Conservation (phyloP, 2,797 vertebrate species). For the Aselliscus stoliczkanus region DNA sequence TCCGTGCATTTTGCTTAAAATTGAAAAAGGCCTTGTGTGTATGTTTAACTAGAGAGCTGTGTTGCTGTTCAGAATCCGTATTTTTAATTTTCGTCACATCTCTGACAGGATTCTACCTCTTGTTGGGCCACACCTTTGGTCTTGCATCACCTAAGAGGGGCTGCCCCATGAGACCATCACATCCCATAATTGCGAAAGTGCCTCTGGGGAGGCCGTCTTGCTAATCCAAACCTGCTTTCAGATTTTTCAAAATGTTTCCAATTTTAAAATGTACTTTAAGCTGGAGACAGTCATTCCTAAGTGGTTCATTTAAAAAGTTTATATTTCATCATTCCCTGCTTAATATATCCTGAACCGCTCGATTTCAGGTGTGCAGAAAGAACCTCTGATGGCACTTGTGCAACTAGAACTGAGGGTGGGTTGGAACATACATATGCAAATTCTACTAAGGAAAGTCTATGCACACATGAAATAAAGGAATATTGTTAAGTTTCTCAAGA, state of each 20-base stretch:
- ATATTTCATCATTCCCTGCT: not conserved
- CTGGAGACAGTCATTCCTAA: not conserved
- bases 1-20: conserved; percentile 17
- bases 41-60: not conserved
- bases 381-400: not conserved
- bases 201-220: not conserved
- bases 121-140: not conserved
- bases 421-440: not conserved
- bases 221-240: not conserved
- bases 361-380: not conserved
- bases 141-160: not conserved
- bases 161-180: not conserved
- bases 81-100: not conserved
- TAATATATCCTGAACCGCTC: not conserved
- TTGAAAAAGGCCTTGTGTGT: conserved; percentile 32
- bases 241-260: not conserved
- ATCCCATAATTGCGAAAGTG: not conserved
- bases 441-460: not conserved
- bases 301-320: not conserved
- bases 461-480: not conserved
- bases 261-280: not conserved
- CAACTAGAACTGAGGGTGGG: not conserved
- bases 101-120: not conserved
- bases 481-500: not conserved
- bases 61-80: not conserved